Evolutionary conservation across 2,113 vertebrate species (phyloP), one percentile per base, ranked within the genome.

Genomic region (Callocephalon fimbriatum): DNA sequence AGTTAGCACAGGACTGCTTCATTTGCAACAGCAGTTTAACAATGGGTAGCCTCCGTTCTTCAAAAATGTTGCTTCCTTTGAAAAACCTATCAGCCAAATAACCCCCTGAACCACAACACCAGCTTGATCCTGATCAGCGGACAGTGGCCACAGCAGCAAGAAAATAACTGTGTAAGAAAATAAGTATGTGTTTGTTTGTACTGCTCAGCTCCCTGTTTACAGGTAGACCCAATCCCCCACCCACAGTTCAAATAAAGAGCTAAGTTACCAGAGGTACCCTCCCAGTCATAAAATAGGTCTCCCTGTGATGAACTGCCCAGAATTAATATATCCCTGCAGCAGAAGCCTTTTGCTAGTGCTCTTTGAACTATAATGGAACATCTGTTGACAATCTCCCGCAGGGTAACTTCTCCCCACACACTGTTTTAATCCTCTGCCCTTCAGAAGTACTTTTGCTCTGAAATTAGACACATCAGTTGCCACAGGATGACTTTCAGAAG

Each of bases 311-410:
- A 94, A 92, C 91, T 91, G 93, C 95, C 92, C 92, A 95, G 92
- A 97, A 96, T 92, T 94, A 96, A 95, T 90, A 95, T 8, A 88
- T 44, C 91, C 93, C 93, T 92, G 86, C 90, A 97, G 90, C 90
- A 97, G 88, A 80, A 93, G 54, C 82, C 81, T 92, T 91, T 96
- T 93, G 71, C 96, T 86, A 56, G 85, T 9, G 8, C 77, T 86
- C 96, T 97, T 95, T 98, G 96, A 98, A 98, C 83, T 96, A 94
- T 76, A 93, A 91, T 94, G 83, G 90, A 95, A 90, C 93, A 96
- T 97, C 95, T 97, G 96, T 96, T 97, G 96, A 95, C 91, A 97
- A 94, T 97, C 67, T 95, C 95, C 97, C 15, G 10, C 92, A 74
- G 96, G 95, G 95, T 63, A 96, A 86, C 73, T 96, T 88, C 65